phyloP scores from a whole-genome alignment of 1,140 invertebrate genomes.

The Brachionus sp. region DNA sequence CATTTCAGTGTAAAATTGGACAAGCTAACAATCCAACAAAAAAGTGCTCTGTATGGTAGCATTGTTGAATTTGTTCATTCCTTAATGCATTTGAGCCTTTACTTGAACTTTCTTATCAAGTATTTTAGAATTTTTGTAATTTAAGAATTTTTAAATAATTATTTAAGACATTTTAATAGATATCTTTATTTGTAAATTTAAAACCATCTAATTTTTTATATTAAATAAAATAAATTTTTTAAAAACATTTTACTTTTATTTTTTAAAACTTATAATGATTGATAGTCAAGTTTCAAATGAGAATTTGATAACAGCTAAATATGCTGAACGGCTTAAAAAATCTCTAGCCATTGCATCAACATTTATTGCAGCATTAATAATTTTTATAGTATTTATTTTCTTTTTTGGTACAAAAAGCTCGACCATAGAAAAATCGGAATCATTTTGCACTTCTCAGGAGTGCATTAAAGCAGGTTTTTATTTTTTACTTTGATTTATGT shows the following conservation, averaged over 20 bases:
- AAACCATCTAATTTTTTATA: not conserved
- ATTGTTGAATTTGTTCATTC: not conserved
- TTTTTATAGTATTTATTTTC: not conserved
- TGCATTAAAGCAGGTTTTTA: constrained; percentile 38
- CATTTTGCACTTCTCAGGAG: not conserved
- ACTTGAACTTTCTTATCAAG: not conserved
- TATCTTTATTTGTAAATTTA: constrained; percentile 25
- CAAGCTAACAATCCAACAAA: constrained; percentile 43
- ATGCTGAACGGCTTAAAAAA: constrained; percentile 24
- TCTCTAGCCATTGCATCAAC: not conserved
- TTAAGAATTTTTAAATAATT: not conserved
- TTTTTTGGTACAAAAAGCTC: not conserved
- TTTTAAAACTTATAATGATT: not conserved
- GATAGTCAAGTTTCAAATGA: not conserved
- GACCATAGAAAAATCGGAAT: not conserved
- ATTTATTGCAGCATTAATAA: not conserved
- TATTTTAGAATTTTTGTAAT: constrained; percentile 12
- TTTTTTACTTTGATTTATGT: not conserved
- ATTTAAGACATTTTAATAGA: not conserved
- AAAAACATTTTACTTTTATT: not conserved
- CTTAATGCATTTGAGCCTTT: not conserved
- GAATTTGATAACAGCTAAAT: not conserved
- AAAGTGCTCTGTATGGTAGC: constrained; percentile 46
- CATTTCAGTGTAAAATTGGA: constrained; percentile 54
- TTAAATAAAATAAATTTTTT: not conserved